Base-by-base conservation (phyloP, 2,888 invertebrate genomes). In the Anodontia alba region DNA sequence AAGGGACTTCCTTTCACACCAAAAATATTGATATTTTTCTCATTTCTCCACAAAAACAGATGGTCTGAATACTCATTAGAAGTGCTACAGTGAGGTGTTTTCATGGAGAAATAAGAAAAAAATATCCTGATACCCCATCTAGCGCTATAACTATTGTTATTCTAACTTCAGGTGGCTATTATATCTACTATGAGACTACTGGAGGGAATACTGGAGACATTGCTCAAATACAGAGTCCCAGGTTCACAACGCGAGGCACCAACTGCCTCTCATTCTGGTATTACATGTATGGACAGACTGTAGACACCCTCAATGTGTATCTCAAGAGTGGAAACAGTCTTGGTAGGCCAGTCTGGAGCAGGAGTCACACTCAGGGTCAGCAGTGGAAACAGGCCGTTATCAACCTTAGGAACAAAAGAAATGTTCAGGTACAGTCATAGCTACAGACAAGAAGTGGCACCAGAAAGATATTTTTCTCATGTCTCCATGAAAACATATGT, bases 271-370 rank as follows among this genome's bases (percentile, higher is more conserved):
- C 89, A 20, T 91, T 92, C 87, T 93, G 91, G 92, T 93, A 90
- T 84, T 91, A 89, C 76, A 93, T 93, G 92, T 91, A 91, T 76
- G 93, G 93, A 8, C 76, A 80, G 62, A 87, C 87, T 81, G 88
- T 91, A 10, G 86, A 87, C 67, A 75, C 82, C 38, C 80, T 92
- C 2, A 91, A 89, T 84, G 85, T 91, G n/a, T 90, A 89, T 77
- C 67, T 87, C 26, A 83, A 88, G 78, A 73, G 75, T 7, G 85
- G 83, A 5, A 84, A 76, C 70, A 72, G 38, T 0, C 78, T 86
- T 12, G 88, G 86, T 1, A 74, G 42, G 5, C 82, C 88, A 1
- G 87, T 91, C 20, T 91, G 88, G 85, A 81, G 76, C 23, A 78
- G 86, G 54, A 74, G 72, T 26, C 87, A 87, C 17, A 88, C 87